Base-by-base conservation (phyloP, 2,797 vertebrate genomes). In the Micrastur ruficollis region DNA sequence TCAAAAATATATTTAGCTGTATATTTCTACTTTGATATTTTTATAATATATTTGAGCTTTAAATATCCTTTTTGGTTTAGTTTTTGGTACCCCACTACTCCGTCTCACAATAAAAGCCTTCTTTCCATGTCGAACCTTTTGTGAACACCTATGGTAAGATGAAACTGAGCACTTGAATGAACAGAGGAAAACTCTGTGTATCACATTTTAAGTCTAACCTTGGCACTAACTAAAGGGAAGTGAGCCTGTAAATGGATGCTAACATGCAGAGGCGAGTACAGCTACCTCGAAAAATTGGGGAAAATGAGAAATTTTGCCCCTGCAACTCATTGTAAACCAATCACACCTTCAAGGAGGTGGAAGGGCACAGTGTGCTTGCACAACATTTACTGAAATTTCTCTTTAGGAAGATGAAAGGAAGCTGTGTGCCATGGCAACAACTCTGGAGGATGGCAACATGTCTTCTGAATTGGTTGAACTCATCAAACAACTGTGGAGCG, bases 371-470 rank as follows among this genome's bases (percentile, higher is more conserved):
- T 1, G 4, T 0, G 0, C 63, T 87, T 85, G 66, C 93, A 68
- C 38, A 70, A 18, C 68, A 91, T 31, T 92, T 23, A 91, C 42
- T 34, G 61, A 76, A 80, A 85, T 93, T 73, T 96, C 74, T 72
- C 46, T 83, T 80, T 61, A 98, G 98, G 97, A 97, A 62, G 98
- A 98, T 32, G 97, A 98, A 53, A 92, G 8, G 49, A 97, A 97
- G 66, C 97, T 98, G 20, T 93, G 34, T 22, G 66, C 29, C 22
- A 93, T 95, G 90, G 96, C 89, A 72, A 93, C 91, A 32, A 8
- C 89, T 8, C 46, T 97, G 46, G 96, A 96, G 86, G 98, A 98
- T 9, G 98, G 97, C 0, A 34, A 81, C 17, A 91, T 98, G 97
- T 89, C 94, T 1, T 26, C 86, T 2, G 94, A 97, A 13, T 23